Evolutionary conservation across 2,888 invertebrate genomes (phyloP), one percentile per base, ranked within the genome.

Genomic region (Tachina lurida): DNA sequence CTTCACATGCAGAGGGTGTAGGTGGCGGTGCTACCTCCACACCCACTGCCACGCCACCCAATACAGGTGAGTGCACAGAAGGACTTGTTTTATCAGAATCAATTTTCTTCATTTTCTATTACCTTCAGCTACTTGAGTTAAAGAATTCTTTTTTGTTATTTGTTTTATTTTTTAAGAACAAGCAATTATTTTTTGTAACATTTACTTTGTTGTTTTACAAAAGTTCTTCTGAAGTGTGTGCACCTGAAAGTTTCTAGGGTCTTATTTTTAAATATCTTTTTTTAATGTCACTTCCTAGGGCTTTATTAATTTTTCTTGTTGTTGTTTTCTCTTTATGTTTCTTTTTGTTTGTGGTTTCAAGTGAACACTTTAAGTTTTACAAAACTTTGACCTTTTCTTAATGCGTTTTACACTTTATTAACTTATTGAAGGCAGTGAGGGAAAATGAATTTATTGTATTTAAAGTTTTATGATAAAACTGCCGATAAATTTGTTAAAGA

Each of bases 1-100:
- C 88, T 54, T 86, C 88, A 78, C 84, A 87, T 73, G 79, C 68
- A 65, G 81, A 60, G 19, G 71, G 63, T 71, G 71, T 56, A 47
- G 67, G 79, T 19, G 75, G 74, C 73, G 74, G 83, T 49, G 77
- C 74, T 47, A 47, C 49, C 12, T 4, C 47, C 2, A 71, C 79
- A 80, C 79, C 79, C 56, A 75, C 47, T 56, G 85, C 82, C 31
- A 86, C 86, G 71, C 86, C 86, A 86, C 86, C 88, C 56, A 89
- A 88, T 87, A 81, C 88, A 87, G 91, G 91, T 91, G 79, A 90
- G 90, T 88, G 49, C n/a, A 39, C 52, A 65, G 3, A 12, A 77
- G 8, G 0, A 22, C 54, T 75, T 74, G 19, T 83, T 22, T 31
- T 70, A 74, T 80, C 70, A 31, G 63, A 77, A 62, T 68, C 73